phyloP scores from a whole-genome alignment of 2,797 vertebrate species.

The Chelmon rostratus region DNA sequence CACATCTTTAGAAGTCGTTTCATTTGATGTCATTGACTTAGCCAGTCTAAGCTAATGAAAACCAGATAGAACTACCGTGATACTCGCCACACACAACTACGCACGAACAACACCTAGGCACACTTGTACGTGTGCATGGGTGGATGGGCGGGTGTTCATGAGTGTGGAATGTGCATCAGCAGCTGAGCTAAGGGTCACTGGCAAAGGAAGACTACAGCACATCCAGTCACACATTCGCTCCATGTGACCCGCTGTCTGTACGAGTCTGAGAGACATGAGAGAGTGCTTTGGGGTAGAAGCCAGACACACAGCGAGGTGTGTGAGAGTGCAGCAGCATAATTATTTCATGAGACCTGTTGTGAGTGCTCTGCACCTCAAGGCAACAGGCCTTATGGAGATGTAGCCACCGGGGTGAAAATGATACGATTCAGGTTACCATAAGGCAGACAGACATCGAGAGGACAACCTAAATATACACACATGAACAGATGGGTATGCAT shows the following conservation, averaged over 20 bases:
- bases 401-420: constrained; percentile 56
- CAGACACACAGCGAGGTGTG: constrained; percentile 66
- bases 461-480: constrained; percentile 50
- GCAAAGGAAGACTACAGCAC: constrained; percentile 4
- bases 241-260: constrained; percentile 69
- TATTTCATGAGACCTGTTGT: constrained; percentile 80
- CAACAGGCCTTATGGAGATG: constrained; percentile 45
- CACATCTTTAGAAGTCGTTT: neutral
- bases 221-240: constrained; percentile 66
- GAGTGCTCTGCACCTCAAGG: constrained; percentile 56
- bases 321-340: constrained; percentile 72
- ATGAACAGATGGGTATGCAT: constrained; percentile 12
- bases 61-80: neutral
- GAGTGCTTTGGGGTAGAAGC: constrained; percentile 55
- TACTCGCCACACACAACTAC: neutral
- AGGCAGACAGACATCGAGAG: constrained; percentile 13
- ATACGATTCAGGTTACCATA: constrained; percentile 65
- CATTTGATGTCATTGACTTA: neutral
- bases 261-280: constrained; percentile 50
- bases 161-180: neutral
- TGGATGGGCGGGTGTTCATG: neutral
- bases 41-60: neutral
- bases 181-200: constrained; percentile 15
- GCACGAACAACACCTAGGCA: neutral
- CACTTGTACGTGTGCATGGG: neutral